Conservation (phyloP, 2,113 vertebrate species). For the Aptenodytes patagonicus region DNA sequence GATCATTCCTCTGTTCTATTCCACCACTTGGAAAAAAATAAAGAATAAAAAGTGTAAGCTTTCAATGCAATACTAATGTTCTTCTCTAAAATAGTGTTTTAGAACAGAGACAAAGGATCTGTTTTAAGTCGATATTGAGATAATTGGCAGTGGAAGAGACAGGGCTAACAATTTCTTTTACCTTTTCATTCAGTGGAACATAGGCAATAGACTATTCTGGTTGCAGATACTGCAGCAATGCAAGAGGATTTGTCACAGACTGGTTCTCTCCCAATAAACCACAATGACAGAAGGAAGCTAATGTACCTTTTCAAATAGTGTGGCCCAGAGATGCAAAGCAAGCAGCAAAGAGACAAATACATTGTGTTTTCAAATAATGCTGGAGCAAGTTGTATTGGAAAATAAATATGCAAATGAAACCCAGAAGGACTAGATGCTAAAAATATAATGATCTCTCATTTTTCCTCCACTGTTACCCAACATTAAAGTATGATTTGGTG, state of each 20-base stretch:
- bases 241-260: not conserved
- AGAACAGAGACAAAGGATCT: not conserved
- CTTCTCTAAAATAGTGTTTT: not conserved
- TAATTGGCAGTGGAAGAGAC: not conserved
- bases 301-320: not conserved
- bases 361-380: not conserved
- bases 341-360: not conserved
- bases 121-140: not conserved
- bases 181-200: not conserved
- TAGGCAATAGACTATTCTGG: not conserved
- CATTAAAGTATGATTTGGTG: not conserved
- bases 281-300: not conserved
- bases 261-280: not conserved
- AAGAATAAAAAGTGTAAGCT: not conserved
- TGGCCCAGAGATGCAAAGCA: not conserved
- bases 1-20: not conserved
- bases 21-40: not conserved
- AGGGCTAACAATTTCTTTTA: not conserved
- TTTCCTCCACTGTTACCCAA: not conserved
- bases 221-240: not conserved
- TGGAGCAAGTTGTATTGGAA: not conserved
- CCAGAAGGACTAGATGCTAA: not conserved
- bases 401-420: not conserved
- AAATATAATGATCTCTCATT: not conserved
- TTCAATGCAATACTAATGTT: not conserved